A percentile compares a stretch with the other conserved stretches of the same genome.
These are phyloP conservation scores for Manduca sexta DNA, from an alignment of 1,140 invertebrate genomes.

Conservation along the genomic window DNA sequence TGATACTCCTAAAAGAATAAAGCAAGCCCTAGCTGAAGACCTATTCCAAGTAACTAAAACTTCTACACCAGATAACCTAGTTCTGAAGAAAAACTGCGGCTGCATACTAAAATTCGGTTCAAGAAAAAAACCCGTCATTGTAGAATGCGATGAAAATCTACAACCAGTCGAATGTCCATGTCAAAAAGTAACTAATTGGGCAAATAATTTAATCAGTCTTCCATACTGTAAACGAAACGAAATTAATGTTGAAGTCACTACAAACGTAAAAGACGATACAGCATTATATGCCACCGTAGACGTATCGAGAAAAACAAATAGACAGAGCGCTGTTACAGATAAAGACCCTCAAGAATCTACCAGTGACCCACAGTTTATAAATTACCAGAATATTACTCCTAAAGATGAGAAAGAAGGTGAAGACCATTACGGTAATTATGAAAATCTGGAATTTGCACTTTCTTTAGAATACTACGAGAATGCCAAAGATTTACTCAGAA, in stretches of 20 bases:
- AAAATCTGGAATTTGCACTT: constrained; percentile 85
- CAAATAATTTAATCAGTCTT: constrained; percentile 76
- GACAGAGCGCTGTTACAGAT: constrained; percentile 55
- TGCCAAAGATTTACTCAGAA: constrained; percentile 79
- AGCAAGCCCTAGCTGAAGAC: constrained; percentile 78
- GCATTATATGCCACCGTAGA: constrained; percentile 84
- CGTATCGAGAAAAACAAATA: constrained; percentile 78
- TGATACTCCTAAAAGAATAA: constrained; percentile 84
- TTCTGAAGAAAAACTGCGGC: constrained; percentile 77
- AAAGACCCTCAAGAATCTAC: constrained; percentile 37
- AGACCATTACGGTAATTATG: constrained; percentile 76
- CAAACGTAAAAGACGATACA: constrained; percentile 53
- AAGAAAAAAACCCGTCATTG: constrained; percentile 69
- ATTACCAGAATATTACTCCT: constrained; percentile 78
- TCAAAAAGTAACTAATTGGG: constrained; percentile 80
- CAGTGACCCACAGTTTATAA: constrained; percentile 49
- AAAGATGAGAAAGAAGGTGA: constrained; percentile 48
- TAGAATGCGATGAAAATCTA: constrained; percentile 62
- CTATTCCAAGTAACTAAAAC: constrained; percentile 76
- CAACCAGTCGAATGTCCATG: constrained; percentile 76
- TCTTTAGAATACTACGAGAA: constrained; percentile 86
- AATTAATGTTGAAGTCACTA: constrained; percentile 72
- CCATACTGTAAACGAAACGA: constrained; percentile 76
- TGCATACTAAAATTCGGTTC: constrained; percentile 74
- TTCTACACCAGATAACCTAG: constrained; percentile 71